Conservation (phyloP, 2,888 invertebrate species). For the Gymnoscelis rufifasciata region DNA sequence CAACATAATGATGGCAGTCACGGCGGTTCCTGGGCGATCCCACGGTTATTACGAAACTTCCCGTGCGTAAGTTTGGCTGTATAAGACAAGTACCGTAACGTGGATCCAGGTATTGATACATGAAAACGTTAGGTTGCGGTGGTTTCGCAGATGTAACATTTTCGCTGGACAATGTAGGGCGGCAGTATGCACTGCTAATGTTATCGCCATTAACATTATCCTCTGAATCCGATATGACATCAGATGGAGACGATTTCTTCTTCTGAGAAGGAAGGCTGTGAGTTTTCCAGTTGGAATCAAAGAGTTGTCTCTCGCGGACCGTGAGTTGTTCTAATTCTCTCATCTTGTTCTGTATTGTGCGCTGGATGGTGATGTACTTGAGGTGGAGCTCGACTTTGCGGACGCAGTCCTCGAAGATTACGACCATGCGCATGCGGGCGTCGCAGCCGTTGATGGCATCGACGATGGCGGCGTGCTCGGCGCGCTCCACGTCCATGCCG, state of each 20-base stretch:
- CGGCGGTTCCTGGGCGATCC: conserved; percentile 83
- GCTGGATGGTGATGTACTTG: conserved; percentile 93
- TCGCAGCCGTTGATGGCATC: conserved; percentile 94
- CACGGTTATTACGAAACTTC: conserved; percentile 85
- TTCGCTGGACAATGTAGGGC: conserved; percentile 90
- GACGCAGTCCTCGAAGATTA: conserved; percentile 97
- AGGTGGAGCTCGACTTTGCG: conserved; percentile 95
- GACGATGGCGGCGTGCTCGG: conserved; percentile 96
- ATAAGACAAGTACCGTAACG: conserved; percentile 84
- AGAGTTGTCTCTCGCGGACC: conserved; percentile 88
- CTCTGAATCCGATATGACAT: conserved; percentile 64
- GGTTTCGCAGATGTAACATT: conserved; percentile 80
- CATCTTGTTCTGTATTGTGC: conserved; percentile 90
- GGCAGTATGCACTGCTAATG: conserved; percentile 81
- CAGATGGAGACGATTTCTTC: conserved; percentile 82
- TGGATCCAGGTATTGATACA: conserved; percentile 85
- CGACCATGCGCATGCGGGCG: conserved; percentile 95
- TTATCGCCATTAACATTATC: conserved; percentile 64
- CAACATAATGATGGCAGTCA: conserved; percentile 85
- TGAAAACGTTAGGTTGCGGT: conserved; percentile 71
- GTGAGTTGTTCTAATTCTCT: conserved; percentile 90
- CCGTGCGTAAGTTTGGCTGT: conserved; percentile 82
- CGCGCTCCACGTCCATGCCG: conserved; percentile 95
- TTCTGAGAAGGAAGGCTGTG: conserved; percentile 92
- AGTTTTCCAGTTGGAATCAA: conserved; percentile 93